These are phyloP conservation scores for Symphodus melops DNA, from an alignment of 2,113 vertebrate genomes.

Conservation along the genomic window DNA sequence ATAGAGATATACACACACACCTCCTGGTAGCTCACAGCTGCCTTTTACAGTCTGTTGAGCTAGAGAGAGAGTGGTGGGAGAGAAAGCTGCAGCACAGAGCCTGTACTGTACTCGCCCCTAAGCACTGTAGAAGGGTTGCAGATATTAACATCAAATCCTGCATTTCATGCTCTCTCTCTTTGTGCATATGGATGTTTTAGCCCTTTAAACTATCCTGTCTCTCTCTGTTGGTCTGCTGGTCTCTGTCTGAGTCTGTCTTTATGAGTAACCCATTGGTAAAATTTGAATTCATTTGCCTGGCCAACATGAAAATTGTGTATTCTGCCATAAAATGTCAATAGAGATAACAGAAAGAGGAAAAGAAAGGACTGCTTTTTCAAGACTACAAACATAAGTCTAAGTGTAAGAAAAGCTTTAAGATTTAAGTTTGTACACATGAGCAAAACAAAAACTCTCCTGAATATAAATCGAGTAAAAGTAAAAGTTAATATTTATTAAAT, in stretches of 20 bases:
- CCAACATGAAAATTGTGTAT: background rate
- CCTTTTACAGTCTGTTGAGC: conserved; percentile 44
- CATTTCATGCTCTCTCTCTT: conserved; percentile 23
- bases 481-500: too few species aligned
- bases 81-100: conserved; percentile 43
- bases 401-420: background rate
- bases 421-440: too few species aligned
- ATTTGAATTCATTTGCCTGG: background rate
- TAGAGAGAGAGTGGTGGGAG: conserved; percentile 26
- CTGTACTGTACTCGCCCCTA: conserved; percentile 28
- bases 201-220: conserved; percentile 17
- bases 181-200: conserved; percentile 11
- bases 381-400: background rate
- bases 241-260: conserved; percentile 8
- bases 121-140: conserved; percentile 33
- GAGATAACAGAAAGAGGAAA: background rate
- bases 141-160: conserved; percentile 55
- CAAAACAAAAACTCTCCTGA: too few species aligned
- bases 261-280: background rate
- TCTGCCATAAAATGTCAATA: background rate
- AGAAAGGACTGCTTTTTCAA: background rate
- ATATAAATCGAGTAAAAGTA: too few species aligned
- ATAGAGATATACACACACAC: conserved; percentile 38
- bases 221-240: conserved; percentile 4
- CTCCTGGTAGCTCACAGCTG: conserved; percentile 47